Evolutionary conservation across 2,797 vertebrate species (phyloP), one percentile per base, ranked within the genome.

Genomic region (Phalanger gymnotis): DNA sequence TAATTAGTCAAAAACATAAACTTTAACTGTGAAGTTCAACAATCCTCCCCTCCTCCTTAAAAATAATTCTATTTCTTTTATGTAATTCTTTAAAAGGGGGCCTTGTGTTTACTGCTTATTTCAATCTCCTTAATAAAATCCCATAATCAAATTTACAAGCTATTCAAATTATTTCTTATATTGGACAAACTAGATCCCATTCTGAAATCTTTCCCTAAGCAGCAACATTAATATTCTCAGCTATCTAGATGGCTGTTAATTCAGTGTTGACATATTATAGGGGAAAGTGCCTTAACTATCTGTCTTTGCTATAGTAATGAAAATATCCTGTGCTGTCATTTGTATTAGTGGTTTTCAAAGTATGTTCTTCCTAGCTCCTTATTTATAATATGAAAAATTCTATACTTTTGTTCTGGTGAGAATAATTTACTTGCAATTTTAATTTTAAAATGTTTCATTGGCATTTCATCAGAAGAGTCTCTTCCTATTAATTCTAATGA

Each of bases 381-480:
- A 28, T 87, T 57, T 54, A 40, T 40, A 73, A 73, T 73, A 73
- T 91, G 92, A 95, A 93, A 89, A 90, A 92, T 81, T 51, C 53
- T 90, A 25, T 30, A 54, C 34, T 93, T 92, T 90, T 54, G 93
- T 92, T 56, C 34, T 94, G 31, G 25, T 90, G 40, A 56, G 34
- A 95, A 73, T 73, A 51, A 30, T 57, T 93, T 31, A 28, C 22
- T 93, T 34, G 47, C 2, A 30, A 53, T 30, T 47, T 91, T 5
- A n/a, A 22, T 40, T n/a, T 61, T 91, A 53, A 57, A 52, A 40
- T 40, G 10, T 3, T 54, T 19, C 90, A 5, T 87, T 94, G 53
- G 4, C n/a, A 28, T 96, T 97, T 96, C 51, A 2, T 10, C 54
- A 30, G n/a, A 57, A 89, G 28, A 31, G 90, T 91, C 90, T 92